These are phyloP conservation scores for Drosophila aldrichi DNA, from an alignment of 2,888 invertebrate species.

Conservation along the genomic window DNA sequence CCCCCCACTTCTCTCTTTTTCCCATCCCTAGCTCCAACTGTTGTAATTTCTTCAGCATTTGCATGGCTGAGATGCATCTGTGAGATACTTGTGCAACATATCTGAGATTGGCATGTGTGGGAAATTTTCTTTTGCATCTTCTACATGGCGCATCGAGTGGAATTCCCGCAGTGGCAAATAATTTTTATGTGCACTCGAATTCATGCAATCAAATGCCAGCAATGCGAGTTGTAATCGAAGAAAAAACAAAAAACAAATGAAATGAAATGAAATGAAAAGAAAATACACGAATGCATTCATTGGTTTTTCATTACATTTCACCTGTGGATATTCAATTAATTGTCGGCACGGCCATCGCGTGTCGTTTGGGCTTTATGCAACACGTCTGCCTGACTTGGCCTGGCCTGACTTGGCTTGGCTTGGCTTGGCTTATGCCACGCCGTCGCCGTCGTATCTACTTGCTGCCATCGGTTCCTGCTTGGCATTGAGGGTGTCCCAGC, in stretches of 20 bases:
- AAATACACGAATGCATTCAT: constrained; percentile 16
- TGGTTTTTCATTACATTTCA: constrained; percentile 62
- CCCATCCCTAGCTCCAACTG: not conserved
- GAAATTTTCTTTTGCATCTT: constrained; percentile 58
- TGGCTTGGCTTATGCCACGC: constrained; percentile 22
- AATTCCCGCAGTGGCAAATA: constrained; percentile 38
- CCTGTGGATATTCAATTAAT: constrained; percentile 65
- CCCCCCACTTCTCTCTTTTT: not conserved
- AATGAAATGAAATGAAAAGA: not conserved
- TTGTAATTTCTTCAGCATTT: constrained; percentile 56
- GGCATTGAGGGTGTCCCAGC: constrained; percentile 72
- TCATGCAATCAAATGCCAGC: constrained; percentile 48
- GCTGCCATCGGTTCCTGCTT: constrained; percentile 73
- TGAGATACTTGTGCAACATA: constrained; percentile 68
- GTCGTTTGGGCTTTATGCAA: constrained; percentile 71
- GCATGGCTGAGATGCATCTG: constrained; percentile 57
- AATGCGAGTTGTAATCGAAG: constrained; percentile 10
- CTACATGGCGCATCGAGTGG: constrained; percentile 28
- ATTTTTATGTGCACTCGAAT: constrained; percentile 35
- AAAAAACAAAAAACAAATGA: not conserved
- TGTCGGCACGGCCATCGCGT: constrained; percentile 58
- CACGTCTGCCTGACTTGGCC: constrained; percentile 13
- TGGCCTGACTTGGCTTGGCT: not conserved
- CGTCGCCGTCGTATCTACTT: constrained; percentile 37
- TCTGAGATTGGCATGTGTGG: constrained; percentile 70